Conservation (phyloP, 2,888 invertebrate species). For the Spodoptera littoralis region DNA sequence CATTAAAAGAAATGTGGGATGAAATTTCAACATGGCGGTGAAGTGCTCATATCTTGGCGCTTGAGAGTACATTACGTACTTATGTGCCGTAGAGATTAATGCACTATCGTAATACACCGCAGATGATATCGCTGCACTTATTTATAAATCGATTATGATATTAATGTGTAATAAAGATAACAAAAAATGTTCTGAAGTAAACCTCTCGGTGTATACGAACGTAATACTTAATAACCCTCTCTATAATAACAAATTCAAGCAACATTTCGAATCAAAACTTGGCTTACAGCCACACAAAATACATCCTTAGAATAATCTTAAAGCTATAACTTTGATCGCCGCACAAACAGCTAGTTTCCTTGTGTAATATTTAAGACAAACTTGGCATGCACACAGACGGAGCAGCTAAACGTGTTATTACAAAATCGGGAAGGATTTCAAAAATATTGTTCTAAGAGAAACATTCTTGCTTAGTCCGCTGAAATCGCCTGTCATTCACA, state of each 20-base stretch:
- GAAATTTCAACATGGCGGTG: slow-evolving; percentile 32
- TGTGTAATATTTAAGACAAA: slow-evolving; percentile 41
- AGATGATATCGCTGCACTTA: slow-evolving; percentile 6
- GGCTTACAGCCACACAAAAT: slow-evolving; percentile 28
- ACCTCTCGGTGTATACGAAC: too few species aligned
- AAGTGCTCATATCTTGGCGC: slow-evolving; percentile 40
- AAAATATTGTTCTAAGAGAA: slow-evolving; percentile 19
- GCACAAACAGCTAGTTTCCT: slow-evolving; percentile 40
- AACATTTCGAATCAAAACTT: slow-evolving; percentile 22
- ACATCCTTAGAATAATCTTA: slow-evolving; percentile 24
- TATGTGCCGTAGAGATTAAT: slow-evolving; percentile 31
- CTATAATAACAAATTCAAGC: slow-evolving; percentile 10
- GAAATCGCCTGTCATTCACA: slow-evolving; percentile 33
- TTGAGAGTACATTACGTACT: slow-evolving; percentile 33
- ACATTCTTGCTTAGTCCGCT: slow-evolving; percentile 13
- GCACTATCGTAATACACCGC: slow-evolving; percentile 29
- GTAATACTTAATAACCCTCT: not conserved
- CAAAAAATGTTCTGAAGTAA: not conserved
- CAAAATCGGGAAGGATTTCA: slow-evolving; percentile 34
- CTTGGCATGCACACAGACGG: slow-evolving; percentile 34
- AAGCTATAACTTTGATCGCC: slow-evolving; percentile 15
- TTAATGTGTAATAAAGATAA: not conserved
- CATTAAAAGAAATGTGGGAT: slow-evolving; percentile 36
- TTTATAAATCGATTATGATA: slow-evolving; percentile 23
- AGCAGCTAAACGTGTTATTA: slow-evolving; percentile 23